These are phyloP conservation scores for Samia ricini DNA, from an alignment of 1,140 invertebrate species.

Conservation along the genomic window DNA sequence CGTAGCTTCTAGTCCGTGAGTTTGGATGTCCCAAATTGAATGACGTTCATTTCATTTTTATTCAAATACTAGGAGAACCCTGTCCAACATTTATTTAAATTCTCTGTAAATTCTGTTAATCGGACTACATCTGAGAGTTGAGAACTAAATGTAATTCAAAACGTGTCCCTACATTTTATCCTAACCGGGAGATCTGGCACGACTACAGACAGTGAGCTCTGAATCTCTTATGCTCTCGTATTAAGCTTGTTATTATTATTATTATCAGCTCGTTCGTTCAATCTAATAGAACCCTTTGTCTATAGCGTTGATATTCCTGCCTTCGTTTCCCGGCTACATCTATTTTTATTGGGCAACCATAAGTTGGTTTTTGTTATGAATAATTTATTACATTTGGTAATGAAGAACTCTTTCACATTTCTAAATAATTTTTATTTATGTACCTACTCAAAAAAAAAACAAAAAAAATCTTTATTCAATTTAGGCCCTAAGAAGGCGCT, in stretches of 20 bases:
- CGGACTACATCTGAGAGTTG: neutral
- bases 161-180: slow-evolving; percentile 64
- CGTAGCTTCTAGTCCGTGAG: neutral
- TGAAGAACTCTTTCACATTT: too few relatives aligned
- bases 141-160: slow-evolving; percentile 59
- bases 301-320: neutral
- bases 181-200: slow-evolving; percentile 63
- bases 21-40: neutral
- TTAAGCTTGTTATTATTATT: neutral
- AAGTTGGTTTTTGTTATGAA: too few relatives aligned
- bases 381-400: too few relatives aligned
- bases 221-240: neutral
- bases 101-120: neutral
- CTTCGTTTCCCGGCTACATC: neutral
- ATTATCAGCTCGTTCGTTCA: neutral
- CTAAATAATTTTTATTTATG: too few relatives aligned
- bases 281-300: neutral
- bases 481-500: too few relatives aligned
- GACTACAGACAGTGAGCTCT: slow-evolving; percentile 28
- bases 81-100: neutral
- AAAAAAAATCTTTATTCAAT: too few relatives aligned
- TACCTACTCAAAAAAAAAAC: too few relatives aligned
- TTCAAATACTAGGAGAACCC: neutral
- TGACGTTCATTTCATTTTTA: slow-evolving; percentile 11
- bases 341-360: too few relatives aligned